Percentiles rank a stretch among this genome's conserved stretches.
phyloP scores from a whole-genome alignment of 2,113 vertebrate genomes.

The Phasianus colchicus region DNA sequence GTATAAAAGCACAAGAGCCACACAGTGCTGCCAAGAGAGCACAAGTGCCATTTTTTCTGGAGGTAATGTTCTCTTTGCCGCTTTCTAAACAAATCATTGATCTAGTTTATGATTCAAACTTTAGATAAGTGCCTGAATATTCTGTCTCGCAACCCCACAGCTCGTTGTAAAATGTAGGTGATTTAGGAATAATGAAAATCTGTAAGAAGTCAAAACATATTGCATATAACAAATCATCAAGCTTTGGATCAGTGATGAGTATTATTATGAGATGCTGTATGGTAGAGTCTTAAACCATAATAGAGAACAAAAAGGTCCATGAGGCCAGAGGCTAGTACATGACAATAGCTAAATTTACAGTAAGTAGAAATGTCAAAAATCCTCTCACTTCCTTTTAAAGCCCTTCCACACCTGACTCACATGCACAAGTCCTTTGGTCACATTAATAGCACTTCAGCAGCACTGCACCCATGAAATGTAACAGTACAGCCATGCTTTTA shows the following conservation, averaged over 20 bases:
- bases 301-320: not conserved
- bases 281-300: not conserved
- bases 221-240: not conserved
- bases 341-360: not conserved
- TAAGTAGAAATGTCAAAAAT: not conserved
- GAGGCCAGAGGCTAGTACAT: not conserved
- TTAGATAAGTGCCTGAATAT: constrained; percentile 34
- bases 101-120: constrained; percentile 55
- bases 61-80: constrained; percentile 16
- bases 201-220: constrained; percentile 7
- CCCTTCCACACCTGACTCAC: not conserved
- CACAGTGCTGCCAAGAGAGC: constrained; percentile 1
- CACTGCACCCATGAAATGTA: not conserved
- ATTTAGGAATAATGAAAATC: constrained; percentile 58
- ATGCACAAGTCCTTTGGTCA: not conserved
- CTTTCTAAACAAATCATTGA: constrained; percentile 30
- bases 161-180: constrained; percentile 46
- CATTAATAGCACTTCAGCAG: not conserved
- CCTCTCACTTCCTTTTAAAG: not conserved
- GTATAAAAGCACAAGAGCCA: constrained; percentile 38
- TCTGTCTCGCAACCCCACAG: constrained; percentile 37
- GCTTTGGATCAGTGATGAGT: not conserved
- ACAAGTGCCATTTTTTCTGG: constrained; percentile 16
- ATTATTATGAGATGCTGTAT: not conserved
- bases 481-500: not conserved